Conservation (phyloP, 2,888 invertebrate genomes). For the Petrolisthes manimaculis region DNA sequence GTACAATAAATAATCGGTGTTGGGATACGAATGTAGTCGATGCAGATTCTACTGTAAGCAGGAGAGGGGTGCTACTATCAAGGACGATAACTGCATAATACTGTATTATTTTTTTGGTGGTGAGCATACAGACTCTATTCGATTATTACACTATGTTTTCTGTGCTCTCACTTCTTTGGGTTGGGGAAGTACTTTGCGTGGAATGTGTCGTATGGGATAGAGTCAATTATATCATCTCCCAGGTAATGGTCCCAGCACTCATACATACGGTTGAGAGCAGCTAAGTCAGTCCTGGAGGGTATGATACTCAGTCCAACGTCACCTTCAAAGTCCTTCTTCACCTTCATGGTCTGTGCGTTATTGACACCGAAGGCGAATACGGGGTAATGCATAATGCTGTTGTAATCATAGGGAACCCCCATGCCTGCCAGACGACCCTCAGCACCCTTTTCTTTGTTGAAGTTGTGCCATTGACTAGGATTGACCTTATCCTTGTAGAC, state of each 20-base stretch:
- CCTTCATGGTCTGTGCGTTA: too few species aligned
- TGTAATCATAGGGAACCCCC: conserved; percentile 15
- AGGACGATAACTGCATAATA: too few species aligned
- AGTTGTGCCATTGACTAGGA: not conserved
- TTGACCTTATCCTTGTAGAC: not conserved
- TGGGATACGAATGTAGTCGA: too few species aligned
- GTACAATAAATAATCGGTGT: too few species aligned
- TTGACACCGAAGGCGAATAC: not conserved
- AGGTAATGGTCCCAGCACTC: conserved; percentile 25
- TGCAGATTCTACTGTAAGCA: too few species aligned
- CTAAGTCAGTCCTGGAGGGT: conserved; percentile 9
- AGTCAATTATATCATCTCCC: conserved; percentile 1
- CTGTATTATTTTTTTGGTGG: too few species aligned
- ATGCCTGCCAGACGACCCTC: not conserved
- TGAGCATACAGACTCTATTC: too few species aligned
- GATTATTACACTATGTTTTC: too few species aligned
- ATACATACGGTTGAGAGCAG: conserved; percentile 10
- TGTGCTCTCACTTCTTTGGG: too few species aligned
- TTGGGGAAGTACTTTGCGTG: not conserved
- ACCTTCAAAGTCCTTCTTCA: not conserved
- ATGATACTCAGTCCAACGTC: not conserved
- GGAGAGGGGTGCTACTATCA: too few species aligned
- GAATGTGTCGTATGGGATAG: not conserved
- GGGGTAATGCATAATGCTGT: conserved; percentile 9
- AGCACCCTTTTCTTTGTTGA: not conserved